Percentiles rank a stretch among this genome's conserved stretches.
These are phyloP conservation scores for Sisyra terminalis DNA, from an alignment of 2,888 invertebrate species.

Conservation along the genomic window DNA sequence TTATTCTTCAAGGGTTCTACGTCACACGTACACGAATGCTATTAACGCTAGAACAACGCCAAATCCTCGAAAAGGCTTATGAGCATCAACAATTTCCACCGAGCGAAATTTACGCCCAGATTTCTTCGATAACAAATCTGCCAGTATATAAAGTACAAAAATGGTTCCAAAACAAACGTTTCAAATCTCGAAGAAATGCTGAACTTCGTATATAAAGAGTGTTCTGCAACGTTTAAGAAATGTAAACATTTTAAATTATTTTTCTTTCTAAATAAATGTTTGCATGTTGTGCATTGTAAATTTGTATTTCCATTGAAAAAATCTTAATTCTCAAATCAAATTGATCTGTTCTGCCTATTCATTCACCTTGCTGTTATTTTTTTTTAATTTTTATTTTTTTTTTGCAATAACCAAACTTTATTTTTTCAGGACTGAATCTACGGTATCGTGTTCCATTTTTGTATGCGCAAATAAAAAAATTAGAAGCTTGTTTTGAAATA, in stretches of 20 bases:
- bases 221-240: neutral
- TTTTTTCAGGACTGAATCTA: slow-evolving; percentile 3
- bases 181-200: too few relatives aligned
- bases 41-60: too few relatives aligned
- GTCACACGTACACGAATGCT: too few relatives aligned
- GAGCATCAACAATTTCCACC: too few relatives aligned
- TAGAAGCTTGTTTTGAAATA: slow-evolving; percentile 2
- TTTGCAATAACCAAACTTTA: slow-evolving; percentile 12
- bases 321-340: neutral
- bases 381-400: neutral
- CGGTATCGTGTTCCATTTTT: slow-evolving; percentile 3
- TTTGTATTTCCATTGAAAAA: slow-evolving; percentile 20
- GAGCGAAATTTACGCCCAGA: too few relatives aligned
- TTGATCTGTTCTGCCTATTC: neutral
- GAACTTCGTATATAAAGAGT: too few relatives aligned
- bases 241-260: slow-evolving; percentile 1
- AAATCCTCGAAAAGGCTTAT: too few relatives aligned
- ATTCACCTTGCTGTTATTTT: neutral
- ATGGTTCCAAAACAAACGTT: neutral
- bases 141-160: slow-evolving; percentile 1
- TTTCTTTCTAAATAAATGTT: slow-evolving; percentile 3
- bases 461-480: slow-evolving; percentile 1
- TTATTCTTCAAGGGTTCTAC: too few relatives aligned
- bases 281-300: slow-evolving; percentile 29
- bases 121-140: too few relatives aligned